Conservation (phyloP, 92 coral and sea anemone genomes). For the Palythoa grandiflora region DNA sequence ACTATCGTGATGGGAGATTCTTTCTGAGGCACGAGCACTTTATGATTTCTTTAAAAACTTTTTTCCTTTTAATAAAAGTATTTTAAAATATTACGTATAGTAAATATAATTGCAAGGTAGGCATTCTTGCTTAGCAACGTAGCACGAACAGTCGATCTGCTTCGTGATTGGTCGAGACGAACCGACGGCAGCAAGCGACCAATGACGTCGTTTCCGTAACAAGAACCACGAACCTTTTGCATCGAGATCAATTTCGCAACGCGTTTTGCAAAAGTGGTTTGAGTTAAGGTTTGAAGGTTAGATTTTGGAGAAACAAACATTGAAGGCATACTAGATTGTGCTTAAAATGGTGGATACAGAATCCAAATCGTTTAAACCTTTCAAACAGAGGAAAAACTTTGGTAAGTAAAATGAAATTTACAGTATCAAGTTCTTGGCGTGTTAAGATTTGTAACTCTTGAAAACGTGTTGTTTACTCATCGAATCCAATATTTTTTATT, state of each 20-base stretch:
- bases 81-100: background rate
- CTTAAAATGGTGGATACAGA: slow-evolving; percentile 77
- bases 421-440: background rate
- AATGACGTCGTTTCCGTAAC: slow-evolving; percentile 43
- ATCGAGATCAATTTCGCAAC: slow-evolving; percentile 38
- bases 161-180: slow-evolving; percentile 14
- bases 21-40: too few species aligned
- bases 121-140: background rate
- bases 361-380: slow-evolving; percentile 81
- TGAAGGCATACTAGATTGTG: background rate
- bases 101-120: too few species aligned
- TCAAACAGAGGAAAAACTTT: slow-evolving; percentile 94
- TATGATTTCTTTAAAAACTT: background rate
- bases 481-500: slow-evolving; percentile 7
- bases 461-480: background rate
- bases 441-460: slow-evolving; percentile 7
- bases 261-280: background rate
- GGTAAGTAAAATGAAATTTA: slow-evolving; percentile 65
- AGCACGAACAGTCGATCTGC: slow-evolving; percentile 17
- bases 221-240: slow-evolving; percentile 9
- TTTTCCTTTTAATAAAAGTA: background rate
- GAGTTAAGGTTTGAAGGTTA: background rate
- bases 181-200: slow-evolving; percentile 15
- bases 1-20: background rate
- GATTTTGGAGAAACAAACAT: background rate